Conservation (phyloP, 2,888 invertebrate species). For the Spisula subtruncata region DNA sequence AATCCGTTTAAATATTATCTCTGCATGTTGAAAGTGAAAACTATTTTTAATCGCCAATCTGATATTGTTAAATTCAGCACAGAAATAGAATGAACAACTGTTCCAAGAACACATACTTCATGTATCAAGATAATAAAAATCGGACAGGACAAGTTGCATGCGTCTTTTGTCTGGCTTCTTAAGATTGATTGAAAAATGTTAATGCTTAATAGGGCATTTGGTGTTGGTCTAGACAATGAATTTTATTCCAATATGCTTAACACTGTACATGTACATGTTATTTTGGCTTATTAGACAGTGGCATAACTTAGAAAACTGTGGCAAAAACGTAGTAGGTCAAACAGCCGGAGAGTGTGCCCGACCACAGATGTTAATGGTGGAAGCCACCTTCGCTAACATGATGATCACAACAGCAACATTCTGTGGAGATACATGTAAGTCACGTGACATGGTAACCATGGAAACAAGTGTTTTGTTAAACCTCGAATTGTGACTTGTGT, state of each 20-base stretch:
- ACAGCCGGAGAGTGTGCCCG: slow-evolving; percentile 64
- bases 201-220: not conserved
- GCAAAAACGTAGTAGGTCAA: slow-evolving; percentile 69
- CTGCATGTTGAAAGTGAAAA: too few species aligned
- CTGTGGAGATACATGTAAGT: slow-evolving; percentile 75
- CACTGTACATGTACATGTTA: not conserved
- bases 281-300: slow-evolving; percentile 65
- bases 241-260: not conserved
- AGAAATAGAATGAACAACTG: too few species aligned
- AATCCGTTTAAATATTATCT: too few species aligned
- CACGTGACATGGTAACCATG: slow-evolving; percentile 10
- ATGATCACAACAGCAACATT: slow-evolving; percentile 75
- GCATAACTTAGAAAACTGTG: slow-evolving; percentile 72
- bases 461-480: not conserved
- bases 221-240: not conserved
- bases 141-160: too few species aligned
- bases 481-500: not conserved
- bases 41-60: too few species aligned
- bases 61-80: too few species aligned
- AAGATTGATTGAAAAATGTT: too few species aligned
- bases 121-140: too few species aligned
- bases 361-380: slow-evolving; percentile 69
- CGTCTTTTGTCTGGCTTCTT: too few species aligned
- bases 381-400: slow-evolving; percentile 76
- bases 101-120: too few species aligned